A percentile compares a stretch with the other conserved stretches of the same genome.
phyloP scores from a whole-genome alignment of 2,113 vertebrate genomes.

The Heteronetta atricapilla region DNA sequence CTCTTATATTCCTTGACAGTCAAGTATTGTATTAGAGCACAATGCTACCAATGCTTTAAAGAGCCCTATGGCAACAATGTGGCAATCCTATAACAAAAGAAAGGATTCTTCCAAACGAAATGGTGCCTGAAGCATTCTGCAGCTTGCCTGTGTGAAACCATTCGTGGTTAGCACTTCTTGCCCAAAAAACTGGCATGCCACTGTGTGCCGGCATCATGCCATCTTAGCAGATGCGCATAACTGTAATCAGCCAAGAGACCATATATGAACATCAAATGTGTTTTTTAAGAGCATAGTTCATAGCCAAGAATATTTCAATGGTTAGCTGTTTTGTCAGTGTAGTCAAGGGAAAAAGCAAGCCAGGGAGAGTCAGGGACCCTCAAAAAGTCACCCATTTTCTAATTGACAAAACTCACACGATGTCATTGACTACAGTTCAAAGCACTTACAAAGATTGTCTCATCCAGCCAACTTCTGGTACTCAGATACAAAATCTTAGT shows the following conservation, averaged over 20 bases:
- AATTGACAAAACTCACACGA: neutral
- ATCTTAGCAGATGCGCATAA: constrained; percentile 56
- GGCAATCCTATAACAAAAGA: constrained; percentile 36
- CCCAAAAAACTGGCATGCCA: constrained; percentile 6
- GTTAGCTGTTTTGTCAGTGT: constrained; percentile 1
- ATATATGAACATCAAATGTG: constrained; percentile 59
- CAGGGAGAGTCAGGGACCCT: neutral
- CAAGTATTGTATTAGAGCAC: neutral
- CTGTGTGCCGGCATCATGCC: neutral
- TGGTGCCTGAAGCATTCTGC: neutral
- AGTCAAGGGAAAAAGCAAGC: constrained; percentile 29
- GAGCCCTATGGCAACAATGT: neutral
- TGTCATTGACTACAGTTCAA: neutral
- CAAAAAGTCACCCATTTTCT: neutral
- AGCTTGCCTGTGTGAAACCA: constrained; percentile 12
- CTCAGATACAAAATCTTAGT: neutral
- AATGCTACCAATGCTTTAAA: neutral
- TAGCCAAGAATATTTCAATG: constrained; percentile 53
- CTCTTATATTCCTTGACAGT: neutral
- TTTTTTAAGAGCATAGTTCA: constrained; percentile 53
- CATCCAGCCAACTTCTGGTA: neutral
- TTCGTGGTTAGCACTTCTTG: neutral
- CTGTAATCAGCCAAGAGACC: constrained; percentile 32
- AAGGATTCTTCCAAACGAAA: neutral
- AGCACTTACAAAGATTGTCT: neutral